A percentile compares a stretch with the other conserved stretches of the same genome.
Conservation (phyloP, 2,797 vertebrate species). For the Spondyliosoma cantharus region DNA sequence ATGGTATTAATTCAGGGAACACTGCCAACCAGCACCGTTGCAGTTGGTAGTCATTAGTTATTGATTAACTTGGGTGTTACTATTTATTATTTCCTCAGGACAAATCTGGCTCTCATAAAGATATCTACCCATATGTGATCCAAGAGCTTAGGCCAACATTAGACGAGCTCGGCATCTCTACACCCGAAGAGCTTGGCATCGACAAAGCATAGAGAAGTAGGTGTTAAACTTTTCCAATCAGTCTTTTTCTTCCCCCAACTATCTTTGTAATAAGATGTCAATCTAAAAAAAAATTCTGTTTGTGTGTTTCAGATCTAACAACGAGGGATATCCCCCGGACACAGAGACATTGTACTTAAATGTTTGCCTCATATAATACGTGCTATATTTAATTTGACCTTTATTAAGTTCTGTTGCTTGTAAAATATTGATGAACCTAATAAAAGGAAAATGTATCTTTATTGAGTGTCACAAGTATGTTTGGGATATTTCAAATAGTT, state of each 20-base stretch:
- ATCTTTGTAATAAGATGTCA: neutral
- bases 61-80: constrained; percentile 8
- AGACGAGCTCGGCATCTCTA: constrained; percentile 92
- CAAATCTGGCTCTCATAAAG: constrained; percentile 95
- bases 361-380: constrained; percentile 73
- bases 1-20: neutral
- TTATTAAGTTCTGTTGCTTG: constrained; percentile 85
- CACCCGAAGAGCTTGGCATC: constrained; percentile 94
- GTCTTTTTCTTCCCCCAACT: too few relatives aligned
- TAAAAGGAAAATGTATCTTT: constrained; percentile 83
- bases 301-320: constrained; percentile 62
- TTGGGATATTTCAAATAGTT: constrained; percentile 49
- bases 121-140: constrained; percentile 95
- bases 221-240: constrained; percentile 22
- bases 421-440: constrained; percentile 85
- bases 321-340: constrained; percentile 53
- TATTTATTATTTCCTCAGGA: constrained; percentile 81
- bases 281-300: constrained; percentile 18
- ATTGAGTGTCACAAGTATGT: constrained; percentile 62
- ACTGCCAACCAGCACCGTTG: neutral
- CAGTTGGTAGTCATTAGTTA: neutral
- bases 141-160: constrained; percentile 94
- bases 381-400: constrained; percentile 85
- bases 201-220: constrained; percentile 88
- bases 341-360: constrained; percentile 72